Base-by-base conservation (phyloP, 1,140 invertebrate species). In the Anastrepha obliqua region DNA sequence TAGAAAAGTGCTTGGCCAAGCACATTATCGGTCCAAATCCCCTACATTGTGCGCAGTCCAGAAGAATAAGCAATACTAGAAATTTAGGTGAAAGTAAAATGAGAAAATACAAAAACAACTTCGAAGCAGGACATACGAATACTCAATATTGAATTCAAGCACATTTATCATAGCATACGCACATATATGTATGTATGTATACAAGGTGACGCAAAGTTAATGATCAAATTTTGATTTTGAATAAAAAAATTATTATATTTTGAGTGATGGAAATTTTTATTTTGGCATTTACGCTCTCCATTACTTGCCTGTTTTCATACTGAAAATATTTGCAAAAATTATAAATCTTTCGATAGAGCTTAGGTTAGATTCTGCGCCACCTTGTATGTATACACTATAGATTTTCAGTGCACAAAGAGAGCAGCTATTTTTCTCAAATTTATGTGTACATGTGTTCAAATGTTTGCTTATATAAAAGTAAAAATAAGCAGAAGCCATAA, bases 381-480 rank as follows among this genome's bases (percentile, higher is more conserved):
- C 29, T 29, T 29, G 29, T 29, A 29, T 29, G 29, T 29, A 29
- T 29, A 29, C 29, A 29, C 29, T 3, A 55, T 55, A 55, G 6
- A 55, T 55, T 55, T 55, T 6, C 11, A 11, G 11, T 55, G 51
- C 51, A 1, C 51, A 8, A 55, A 55, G 6, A 11, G 6, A 55
- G 6, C 2, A 55, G 51, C 51, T 11, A 6, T 8, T 11, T 8
- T 55, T 55, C 51, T 55, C 29, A 29, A 29, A 29, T 29, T 29
- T 1, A 29, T 29, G 29, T 29, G 29, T 1, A 29, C 29, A 29
- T 29, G 29, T 74, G 39, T 20, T 65, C 11, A 74, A 74, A 15
- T 74, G 67, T 74, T 74, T 74, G 42, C 67, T 44, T 74, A 74
- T 13, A 74, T 4, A 74, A 74, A 74, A 74, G 39, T 62, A n/a